Evolutionary conservation across 2,113 vertebrate genomes (phyloP).

Genomic region (Bubo blakistoni): DNA sequence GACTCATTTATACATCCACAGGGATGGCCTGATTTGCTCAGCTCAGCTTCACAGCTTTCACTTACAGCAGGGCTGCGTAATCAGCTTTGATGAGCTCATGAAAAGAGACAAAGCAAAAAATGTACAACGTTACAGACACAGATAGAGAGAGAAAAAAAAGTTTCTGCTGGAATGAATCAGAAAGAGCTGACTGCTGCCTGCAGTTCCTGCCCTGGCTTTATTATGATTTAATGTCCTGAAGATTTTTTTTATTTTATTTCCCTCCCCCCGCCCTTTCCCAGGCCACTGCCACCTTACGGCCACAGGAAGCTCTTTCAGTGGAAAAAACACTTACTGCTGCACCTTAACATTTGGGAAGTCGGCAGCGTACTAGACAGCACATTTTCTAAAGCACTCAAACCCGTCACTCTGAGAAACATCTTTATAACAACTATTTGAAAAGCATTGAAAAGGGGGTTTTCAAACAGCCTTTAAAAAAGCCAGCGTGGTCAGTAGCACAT

Average conservation of each 20-base stretch:
- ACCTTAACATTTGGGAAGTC: neutral
- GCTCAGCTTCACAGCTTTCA: constrained; percentile 22
- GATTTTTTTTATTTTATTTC: neutral
- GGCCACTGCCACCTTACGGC: constrained; percentile 22
- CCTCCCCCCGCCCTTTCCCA: neutral
- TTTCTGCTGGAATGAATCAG: constrained; percentile 16
- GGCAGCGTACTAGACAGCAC: neutral
- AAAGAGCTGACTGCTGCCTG: neutral
- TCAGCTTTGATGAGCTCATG: constrained; percentile 19
- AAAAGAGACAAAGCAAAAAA: constrained; percentile 11
- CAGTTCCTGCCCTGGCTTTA: neutral
- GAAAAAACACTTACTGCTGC: neutral
- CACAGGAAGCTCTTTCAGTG: neutral
- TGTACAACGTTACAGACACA: neutral
- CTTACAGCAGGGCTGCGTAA: neutral
- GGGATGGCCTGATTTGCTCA: constrained; percentile 39
- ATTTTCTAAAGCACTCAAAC: neutral
- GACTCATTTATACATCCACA: constrained; percentile 27
- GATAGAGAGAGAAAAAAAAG: neutral
- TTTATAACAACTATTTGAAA: neutral
- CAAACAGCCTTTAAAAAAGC: neutral
- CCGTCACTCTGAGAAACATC: neutral
- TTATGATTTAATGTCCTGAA: neutral
- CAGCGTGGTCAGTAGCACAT: accelerated
- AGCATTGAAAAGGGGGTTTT: neutral